Evolutionary conservation across 2,797 vertebrate species (phyloP).

Genomic region (Enteromius argenteus): DNA sequence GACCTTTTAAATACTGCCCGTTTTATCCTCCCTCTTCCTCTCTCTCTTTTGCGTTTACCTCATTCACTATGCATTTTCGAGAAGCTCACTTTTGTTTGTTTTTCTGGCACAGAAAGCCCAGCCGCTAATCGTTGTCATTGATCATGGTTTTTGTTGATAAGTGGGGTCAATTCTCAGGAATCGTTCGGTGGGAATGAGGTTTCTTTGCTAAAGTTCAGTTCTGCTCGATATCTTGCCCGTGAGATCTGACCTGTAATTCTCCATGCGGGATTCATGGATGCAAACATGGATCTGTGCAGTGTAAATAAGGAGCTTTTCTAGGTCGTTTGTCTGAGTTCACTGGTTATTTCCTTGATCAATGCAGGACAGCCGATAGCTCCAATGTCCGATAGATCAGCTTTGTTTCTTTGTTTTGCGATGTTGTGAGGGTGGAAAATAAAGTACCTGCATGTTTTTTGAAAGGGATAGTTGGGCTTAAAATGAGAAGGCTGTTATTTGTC

Average conservation of each 20-base stretch:
- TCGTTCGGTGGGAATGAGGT: slow-evolving; percentile 26
- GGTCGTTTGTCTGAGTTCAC: slow-evolving; percentile 36
- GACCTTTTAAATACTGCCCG: background rate
- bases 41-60: background rate
- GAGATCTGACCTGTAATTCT: slow-evolving; percentile 32
- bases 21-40: background rate
- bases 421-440: background rate
- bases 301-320: slow-evolving; percentile 39
- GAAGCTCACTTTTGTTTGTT: slow-evolving; percentile 19
- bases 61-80: slow-evolving; percentile 8
- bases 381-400: slow-evolving; percentile 6
- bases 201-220: slow-evolving; percentile 18
- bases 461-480: background rate
- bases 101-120: slow-evolving; percentile 7
- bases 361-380: slow-evolving; percentile 9
- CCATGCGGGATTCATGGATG: background rate
- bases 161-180: slow-evolving; percentile 28
- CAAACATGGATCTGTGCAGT: slow-evolving; percentile 34
- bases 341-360: slow-evolving; percentile 24
- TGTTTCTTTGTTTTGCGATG: slow-evolving; percentile 18
- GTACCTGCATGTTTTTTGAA: background rate
- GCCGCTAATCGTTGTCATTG: slow-evolving; percentile 40
- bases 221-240: slow-evolving; percentile 21
- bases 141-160: slow-evolving; percentile 39
- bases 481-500: background rate